phyloP scores from a whole-genome alignment of 2,888 invertebrate genomes.

The Ephialtes manifestator region DNA sequence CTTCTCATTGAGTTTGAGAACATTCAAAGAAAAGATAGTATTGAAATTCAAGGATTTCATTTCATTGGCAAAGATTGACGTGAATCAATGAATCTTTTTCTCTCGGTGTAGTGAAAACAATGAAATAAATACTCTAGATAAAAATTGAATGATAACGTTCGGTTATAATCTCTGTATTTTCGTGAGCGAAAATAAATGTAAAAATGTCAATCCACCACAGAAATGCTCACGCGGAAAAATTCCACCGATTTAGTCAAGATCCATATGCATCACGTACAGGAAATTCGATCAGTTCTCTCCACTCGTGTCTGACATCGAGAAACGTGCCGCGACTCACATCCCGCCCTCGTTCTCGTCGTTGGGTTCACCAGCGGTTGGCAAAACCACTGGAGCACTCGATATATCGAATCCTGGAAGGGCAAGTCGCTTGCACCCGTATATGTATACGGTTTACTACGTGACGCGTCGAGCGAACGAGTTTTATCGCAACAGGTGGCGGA shows the following conservation, averaged over 20 bases:
- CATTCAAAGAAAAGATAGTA: too few species aligned
- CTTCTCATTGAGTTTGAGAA: too few species aligned
- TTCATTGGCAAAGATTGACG: too few species aligned
- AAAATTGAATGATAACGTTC: too few species aligned
- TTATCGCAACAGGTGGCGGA: slow-evolving; percentile 79
- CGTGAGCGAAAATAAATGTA: neutral
- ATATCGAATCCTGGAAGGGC: slow-evolving; percentile 39
- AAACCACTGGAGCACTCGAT: slow-evolving; percentile 26
- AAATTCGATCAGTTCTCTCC: slow-evolving; percentile 51
- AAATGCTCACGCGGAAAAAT: neutral
- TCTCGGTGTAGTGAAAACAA: too few species aligned
- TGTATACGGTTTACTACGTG: slow-evolving; percentile 35
- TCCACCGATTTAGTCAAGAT: neutral
- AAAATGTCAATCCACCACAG: neutral
- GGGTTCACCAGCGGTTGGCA: slow-evolving; percentile 17
- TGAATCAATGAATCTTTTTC: too few species aligned
- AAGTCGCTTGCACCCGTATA: slow-evolving; percentile 28
- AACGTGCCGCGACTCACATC: slow-evolving; percentile 57
- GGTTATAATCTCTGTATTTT: too few species aligned
- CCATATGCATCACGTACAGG: slow-evolving; percentile 39
- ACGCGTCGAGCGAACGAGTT: slow-evolving; percentile 73
- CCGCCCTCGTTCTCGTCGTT: slow-evolving; percentile 37
- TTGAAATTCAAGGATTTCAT: too few species aligned
- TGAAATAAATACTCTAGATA: too few species aligned
- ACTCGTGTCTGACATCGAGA: slow-evolving; percentile 49